These are phyloP conservation scores for Chrysemys picta DNA, from an alignment of 2,113 vertebrate species.

Conservation along the genomic window DNA sequence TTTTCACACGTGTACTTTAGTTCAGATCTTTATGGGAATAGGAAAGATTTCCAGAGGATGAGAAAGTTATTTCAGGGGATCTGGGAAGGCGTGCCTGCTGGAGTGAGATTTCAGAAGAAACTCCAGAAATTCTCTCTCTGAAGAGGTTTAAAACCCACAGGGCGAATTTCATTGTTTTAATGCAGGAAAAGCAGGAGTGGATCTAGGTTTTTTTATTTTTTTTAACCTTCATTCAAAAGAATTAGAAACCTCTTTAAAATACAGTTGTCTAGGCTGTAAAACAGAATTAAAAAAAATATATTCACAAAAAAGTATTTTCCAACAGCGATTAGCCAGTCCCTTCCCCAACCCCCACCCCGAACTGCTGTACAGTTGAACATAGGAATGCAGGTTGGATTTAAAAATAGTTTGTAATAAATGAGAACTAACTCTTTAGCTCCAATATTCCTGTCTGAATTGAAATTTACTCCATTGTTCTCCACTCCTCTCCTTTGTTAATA, in stretches of 20 bases:
- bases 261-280: not conserved
- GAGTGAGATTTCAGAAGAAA: not conserved
- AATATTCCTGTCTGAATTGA: constrained; percentile 74
- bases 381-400: not conserved
- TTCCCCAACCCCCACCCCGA: not conserved
- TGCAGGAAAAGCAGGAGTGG: not conserved
- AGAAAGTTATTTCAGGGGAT: constrained; percentile 27
- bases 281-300: not conserved
- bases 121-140: not conserved
- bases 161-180: not conserved
- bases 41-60: not conserved
- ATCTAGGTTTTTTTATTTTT: not conserved
- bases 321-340: not conserved
- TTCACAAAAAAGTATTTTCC: not conserved
- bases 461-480: constrained; percentile 92
- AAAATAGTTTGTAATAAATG: constrained; percentile 18
- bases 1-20: not conserved
- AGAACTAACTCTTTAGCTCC: constrained; percentile 18
- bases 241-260: not conserved
- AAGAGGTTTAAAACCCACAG: accelerated
- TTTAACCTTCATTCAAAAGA: not conserved
- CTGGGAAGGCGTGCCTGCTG: not conserved
- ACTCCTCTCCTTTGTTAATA: constrained; percentile 91
- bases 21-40: not conserved
- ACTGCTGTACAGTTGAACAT: not conserved